These are phyloP conservation scores for Sacculina carcini DNA, from an alignment of 2,888 invertebrate species.

Conservation along the genomic window DNA sequence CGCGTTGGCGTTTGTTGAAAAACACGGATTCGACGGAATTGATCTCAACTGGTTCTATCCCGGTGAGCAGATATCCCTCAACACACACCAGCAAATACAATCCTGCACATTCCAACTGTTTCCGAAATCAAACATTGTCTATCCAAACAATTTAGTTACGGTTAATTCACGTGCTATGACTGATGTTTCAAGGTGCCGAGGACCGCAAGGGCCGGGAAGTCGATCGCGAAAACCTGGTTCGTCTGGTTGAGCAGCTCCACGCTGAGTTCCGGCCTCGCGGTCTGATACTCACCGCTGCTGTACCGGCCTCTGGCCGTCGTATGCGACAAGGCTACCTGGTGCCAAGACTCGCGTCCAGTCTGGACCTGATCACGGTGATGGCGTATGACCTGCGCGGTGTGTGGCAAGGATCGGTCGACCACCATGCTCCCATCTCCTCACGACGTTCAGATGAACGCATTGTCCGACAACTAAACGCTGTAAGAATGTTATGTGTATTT, in stretches of 20 bases:
- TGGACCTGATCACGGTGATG: slow-evolving; percentile 40
- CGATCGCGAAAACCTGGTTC: slow-evolving; percentile 19
- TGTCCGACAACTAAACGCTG: slow-evolving; percentile 12
- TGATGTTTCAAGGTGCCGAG: slow-evolving; percentile 13
- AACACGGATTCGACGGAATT: slow-evolving; percentile 37
- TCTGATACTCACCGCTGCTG: slow-evolving; percentile 14
- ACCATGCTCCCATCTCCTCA: slow-evolving; percentile 26
- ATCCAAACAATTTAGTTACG: too few relatives aligned
- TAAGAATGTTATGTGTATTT: slow-evolving; percentile 8
- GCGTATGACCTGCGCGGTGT: slow-evolving; percentile 33
- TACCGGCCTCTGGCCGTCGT: slow-evolving; percentile 17
- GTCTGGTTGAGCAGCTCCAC: slow-evolving; percentile 13
- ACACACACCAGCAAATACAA: too few relatives aligned
- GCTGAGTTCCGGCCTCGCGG: slow-evolving; percentile 13
- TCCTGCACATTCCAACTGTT: too few relatives aligned
- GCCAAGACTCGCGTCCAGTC: slow-evolving; percentile 27
- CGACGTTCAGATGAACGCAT: slow-evolving; percentile 22
- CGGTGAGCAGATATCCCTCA: too few relatives aligned
- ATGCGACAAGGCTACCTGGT: slow-evolving; percentile 39
- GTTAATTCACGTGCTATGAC: background rate
- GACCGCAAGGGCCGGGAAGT: slow-evolving; percentile 26
- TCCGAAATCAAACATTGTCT: too few relatives aligned
- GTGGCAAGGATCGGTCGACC: slow-evolving; percentile 21
- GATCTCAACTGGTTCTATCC: slow-evolving; percentile 45
- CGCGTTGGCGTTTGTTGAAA: slow-evolving; percentile 26